Percentiles rank a stretch among this genome's conserved stretches.
Conservation (phyloP, 2,888 invertebrate genomes). For the Netelia virgata region DNA sequence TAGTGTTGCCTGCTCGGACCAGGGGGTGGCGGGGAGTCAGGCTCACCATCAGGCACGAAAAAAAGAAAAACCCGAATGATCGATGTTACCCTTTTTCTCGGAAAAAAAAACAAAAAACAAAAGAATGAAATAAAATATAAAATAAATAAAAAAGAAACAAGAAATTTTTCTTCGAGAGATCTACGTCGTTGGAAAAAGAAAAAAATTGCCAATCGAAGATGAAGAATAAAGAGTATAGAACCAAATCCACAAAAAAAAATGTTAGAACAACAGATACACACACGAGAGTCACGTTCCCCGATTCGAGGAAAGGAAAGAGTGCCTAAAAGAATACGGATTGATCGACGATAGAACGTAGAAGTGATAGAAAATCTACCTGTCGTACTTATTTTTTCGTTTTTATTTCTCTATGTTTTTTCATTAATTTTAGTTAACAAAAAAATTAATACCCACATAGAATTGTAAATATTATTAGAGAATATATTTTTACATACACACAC, state of each 20-base stretch:
- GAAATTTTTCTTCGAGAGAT: neutral
- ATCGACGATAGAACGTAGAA: slow-evolving; percentile 62
- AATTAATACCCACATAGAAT: slow-evolving; percentile 8
- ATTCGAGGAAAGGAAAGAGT: slow-evolving; percentile 27
- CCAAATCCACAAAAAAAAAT: neutral
- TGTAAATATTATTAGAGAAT: slow-evolving; percentile 58
- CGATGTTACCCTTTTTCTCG: slow-evolving; percentile 78
- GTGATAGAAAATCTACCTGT: slow-evolving; percentile 60
- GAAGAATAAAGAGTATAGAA: slow-evolving; percentile 10
- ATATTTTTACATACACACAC: slow-evolving; percentile 47
- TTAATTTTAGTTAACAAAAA: neutral
- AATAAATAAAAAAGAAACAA: neutral
- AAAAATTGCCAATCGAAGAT: neutral
- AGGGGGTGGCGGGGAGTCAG: slow-evolving; percentile 85
- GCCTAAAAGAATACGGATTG: slow-evolving; percentile 43
- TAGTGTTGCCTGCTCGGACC: slow-evolving; percentile 84
- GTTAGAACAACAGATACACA: slow-evolving; percentile 12
- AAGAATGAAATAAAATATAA: slow-evolving; percentile 33
- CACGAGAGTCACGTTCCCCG: slow-evolving; percentile 33
- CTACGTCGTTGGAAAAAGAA: no score
- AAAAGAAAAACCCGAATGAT: slow-evolving; percentile 81
- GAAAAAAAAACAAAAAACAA: slow-evolving; percentile 56
- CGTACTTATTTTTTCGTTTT: slow-evolving; percentile 1
- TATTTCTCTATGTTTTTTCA: neutral
- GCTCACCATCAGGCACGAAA: slow-evolving; percentile 85